A percentile compares a stretch with the other conserved stretches of the same genome.
phyloP scores from a whole-genome alignment of 1,140 invertebrate genomes.

The Bacillus rossius region DNA sequence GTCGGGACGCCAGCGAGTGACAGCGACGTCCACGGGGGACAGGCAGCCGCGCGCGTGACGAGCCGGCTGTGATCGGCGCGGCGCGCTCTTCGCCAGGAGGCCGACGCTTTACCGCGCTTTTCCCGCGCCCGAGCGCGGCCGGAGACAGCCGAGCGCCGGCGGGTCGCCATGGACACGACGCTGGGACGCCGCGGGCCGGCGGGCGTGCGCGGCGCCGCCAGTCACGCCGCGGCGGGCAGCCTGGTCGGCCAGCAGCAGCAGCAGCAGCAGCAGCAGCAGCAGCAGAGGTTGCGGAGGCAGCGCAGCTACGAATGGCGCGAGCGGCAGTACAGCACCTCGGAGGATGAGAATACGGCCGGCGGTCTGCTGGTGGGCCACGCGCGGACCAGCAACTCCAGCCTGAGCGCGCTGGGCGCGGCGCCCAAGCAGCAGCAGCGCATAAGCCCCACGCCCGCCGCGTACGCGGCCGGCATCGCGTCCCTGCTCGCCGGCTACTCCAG shows the following conservation, averaged over 20 bases:
- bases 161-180: conserved; percentile 9
- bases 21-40: too few relatives aligned
- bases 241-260: not conserved
- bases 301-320: conserved; percentile 18
- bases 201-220: not conserved
- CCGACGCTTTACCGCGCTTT: too few relatives aligned
- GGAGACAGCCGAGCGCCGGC: not conserved
- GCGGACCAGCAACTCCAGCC: not conserved
- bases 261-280: conserved; percentile 2
- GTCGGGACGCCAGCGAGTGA: too few relatives aligned
- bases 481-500: conserved; percentile 24
- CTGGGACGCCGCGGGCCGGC: conserved; percentile 11
- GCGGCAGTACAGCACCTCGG: conserved; percentile 16
- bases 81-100: too few relatives aligned
- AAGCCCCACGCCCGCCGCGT: conserved; percentile 18
- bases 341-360: conserved; percentile 13
- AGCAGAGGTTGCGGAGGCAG: conserved; percentile 13
- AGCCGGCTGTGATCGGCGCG: too few relatives aligned
- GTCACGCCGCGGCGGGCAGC: not conserved
- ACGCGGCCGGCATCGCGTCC: conserved; percentile 25
- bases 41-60: too few relatives aligned
- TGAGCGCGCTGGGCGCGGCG: not conserved
- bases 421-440: not conserved
- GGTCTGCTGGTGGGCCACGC: not conserved
- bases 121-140: too few relatives aligned